A percentile compares a stretch with the other conserved stretches of the same genome.
phyloP scores from a whole-genome alignment of 2,113 vertebrate species.

The Caloenas nicobarica region DNA sequence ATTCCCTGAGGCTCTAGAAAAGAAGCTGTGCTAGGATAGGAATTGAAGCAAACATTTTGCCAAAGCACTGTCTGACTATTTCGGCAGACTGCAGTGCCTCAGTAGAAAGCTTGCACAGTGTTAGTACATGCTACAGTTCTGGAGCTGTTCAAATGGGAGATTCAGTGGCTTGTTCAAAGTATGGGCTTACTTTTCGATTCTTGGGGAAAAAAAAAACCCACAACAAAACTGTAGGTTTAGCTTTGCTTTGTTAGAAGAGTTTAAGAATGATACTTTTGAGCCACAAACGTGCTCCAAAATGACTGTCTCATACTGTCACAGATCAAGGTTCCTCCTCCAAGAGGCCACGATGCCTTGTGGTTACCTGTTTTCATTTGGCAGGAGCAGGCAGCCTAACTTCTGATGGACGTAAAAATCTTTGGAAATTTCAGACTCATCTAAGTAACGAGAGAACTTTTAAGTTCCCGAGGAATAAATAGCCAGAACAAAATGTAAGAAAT shows the following conservation, averaged over 20 bases:
- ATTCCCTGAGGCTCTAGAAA: neutral
- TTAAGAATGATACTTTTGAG: neutral
- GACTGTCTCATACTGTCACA: neutral
- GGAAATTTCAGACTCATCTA: neutral
- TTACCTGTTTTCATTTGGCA: neutral
- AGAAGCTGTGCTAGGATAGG: neutral
- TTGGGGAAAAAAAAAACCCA: neutral
- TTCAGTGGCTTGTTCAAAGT: neutral
- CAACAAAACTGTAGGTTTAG: neutral
- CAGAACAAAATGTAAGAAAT: neutral
- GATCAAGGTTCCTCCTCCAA: neutral
- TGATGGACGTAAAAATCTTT: neutral
- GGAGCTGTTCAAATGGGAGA: neutral
- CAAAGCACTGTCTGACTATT: neutral
- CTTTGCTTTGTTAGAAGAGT: neutral
- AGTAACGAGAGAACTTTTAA: neutral
- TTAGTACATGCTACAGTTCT: neutral
- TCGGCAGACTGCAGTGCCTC: neutral
- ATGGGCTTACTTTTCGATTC: neutral
- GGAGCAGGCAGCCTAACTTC: neutral
- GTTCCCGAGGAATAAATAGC: neutral
- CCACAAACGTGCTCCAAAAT: neutral
- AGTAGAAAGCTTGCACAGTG: neutral
- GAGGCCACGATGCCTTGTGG: rapidly evolving
- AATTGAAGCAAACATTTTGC: neutral